phyloP scores from a whole-genome alignment of 2,888 invertebrate species.

The Dicranocentrus wangi region DNA sequence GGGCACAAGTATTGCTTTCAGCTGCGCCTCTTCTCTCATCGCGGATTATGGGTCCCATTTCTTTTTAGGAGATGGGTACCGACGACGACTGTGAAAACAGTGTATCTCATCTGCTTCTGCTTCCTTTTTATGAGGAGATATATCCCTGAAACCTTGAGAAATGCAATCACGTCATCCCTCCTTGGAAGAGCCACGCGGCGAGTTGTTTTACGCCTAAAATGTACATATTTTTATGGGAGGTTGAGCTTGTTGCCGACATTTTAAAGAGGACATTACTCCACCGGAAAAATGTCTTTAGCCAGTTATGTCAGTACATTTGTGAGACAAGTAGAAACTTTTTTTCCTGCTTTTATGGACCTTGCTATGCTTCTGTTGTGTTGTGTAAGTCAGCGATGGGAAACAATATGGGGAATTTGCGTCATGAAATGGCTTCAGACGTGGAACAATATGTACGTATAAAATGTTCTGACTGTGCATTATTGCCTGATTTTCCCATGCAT shows the following conservation, averaged over 20 bases:
- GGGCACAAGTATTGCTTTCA: slow-evolving; percentile 55
- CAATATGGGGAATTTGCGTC: slow-evolving; percentile 47
- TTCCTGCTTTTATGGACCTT: slow-evolving; percentile 38
- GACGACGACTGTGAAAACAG: background rate
- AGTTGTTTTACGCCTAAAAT: slow-evolving; percentile 9
- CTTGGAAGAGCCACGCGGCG: no score
- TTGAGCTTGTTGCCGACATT: slow-evolving; percentile 59
- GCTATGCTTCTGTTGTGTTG: background rate
- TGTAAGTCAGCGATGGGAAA: slow-evolving; percentile 6
- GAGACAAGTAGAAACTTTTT: slow-evolving; percentile 54
- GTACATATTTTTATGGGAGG: slow-evolving; percentile 9
- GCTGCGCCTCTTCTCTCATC: slow-evolving; percentile 50
- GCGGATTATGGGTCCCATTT: slow-evolving; percentile 52
- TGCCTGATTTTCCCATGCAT: slow-evolving; percentile 11
- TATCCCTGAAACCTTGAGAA: slow-evolving; percentile 1
- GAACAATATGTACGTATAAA: slow-evolving; percentile 28
- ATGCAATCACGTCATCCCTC: slow-evolving; percentile 18
- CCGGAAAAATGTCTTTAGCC: slow-evolving; percentile 59
- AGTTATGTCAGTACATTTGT: slow-evolving; percentile 56
- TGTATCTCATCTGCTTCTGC: slow-evolving; percentile 50
- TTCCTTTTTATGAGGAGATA: slow-evolving; percentile 43
- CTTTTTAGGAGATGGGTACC: slow-evolving; percentile 45
- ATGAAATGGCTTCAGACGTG: slow-evolving; percentile 49
- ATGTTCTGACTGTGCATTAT: slow-evolving; percentile 38
- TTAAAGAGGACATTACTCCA: slow-evolving; percentile 57